Base-by-base conservation (phyloP, 2,888 invertebrate genomes). In the Seira sanloemensis region DNA sequence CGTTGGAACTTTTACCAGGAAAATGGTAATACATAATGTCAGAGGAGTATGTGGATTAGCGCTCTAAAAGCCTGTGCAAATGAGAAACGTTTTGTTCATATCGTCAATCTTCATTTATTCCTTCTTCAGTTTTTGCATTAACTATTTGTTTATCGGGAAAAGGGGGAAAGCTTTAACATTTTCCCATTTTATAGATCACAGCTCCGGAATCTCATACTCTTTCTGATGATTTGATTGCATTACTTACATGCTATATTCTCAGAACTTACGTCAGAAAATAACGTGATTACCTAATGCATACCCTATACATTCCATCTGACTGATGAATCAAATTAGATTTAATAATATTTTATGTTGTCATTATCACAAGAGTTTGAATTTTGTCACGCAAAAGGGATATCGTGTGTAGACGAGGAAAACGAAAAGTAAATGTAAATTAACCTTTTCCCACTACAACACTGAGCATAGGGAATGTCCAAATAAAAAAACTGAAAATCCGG, bases 31-130 rank as follows among this genome's bases (percentile, higher is more conserved):
- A 16, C 2, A 2, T n/a, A 37, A 12, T 50, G 50, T 50, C 2
- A 50, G 50, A 50, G 50, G n/a, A 37, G 37, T 50, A 18, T 16
- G 50, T 50, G 50, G 50, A 50, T 50, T 50, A 50, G 50, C 16
- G n/a, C 12, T 50, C 50, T n/a, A n/a, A 50, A 50, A 7, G 50
- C 50, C 50, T 7, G 50, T 18, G n/a, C n/a, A 50, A 50, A 50
- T 50, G 50, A 50, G 50, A 50, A 50, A n/a, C n/a, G n/a, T 18
- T 50, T 50, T 50, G 50, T 50, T 50, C 19, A 26, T 76, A 76
- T 68, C 76, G 67, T 76, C 68, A 76, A 76, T 76, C 76, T 76
- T 26, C 50, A 76, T 76, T 68, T 68, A 50, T 24, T 71, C 37
- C 50, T 50, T 16, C 16, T 50, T 12, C 50, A 50, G 50, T 50